A percentile compares a stretch with the other conserved stretches of the same genome.
phyloP scores from a whole-genome alignment of 2,113 vertebrate species.

The Myxocyprinus asiaticus region DNA sequence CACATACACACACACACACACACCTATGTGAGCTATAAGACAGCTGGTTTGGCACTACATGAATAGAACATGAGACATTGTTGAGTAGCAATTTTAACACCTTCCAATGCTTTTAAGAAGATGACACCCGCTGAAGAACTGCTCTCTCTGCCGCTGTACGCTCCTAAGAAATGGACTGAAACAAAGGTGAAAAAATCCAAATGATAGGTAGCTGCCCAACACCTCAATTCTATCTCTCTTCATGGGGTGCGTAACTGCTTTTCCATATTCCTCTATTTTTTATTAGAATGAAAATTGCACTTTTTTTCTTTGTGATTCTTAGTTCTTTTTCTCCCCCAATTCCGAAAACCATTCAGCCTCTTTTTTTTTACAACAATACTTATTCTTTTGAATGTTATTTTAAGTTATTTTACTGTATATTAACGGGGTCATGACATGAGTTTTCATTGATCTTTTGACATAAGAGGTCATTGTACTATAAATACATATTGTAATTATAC shows the following conservation, averaged over 20 bases:
- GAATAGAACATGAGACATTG: constrained; percentile 21
- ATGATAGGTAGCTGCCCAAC: background rate
- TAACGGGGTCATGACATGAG: too few relatives aligned
- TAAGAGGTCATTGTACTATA: too few relatives aligned
- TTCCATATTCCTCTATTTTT: constrained; percentile 18
- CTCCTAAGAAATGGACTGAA: background rate
- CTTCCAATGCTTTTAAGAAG: constrained; percentile 34
- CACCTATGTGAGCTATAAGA: background rate
- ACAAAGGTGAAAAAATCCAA: background rate
- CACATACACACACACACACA: background rate
- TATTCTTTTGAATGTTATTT: too few relatives aligned
- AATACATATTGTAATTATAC: too few relatives aligned
- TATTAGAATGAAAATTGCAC: constrained; percentile 12
- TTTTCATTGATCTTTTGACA: too few relatives aligned
- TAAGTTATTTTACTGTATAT: background rate
- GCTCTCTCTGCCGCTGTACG: background rate
- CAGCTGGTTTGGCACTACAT: constrained; percentile 15
- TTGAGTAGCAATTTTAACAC: constrained; percentile 40
- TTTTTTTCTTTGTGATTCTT: background rate
- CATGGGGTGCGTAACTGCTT: background rate
- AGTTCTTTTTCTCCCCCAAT: background rate
- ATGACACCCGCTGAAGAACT: constrained; percentile 29
- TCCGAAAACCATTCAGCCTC: background rate
- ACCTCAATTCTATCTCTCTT: background rate
- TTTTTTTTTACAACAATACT: background rate